These are phyloP conservation scores for Vannuccia rotundouncinata DNA, from an alignment of 2,888 invertebrate genomes.

Conservation along the genomic window DNA sequence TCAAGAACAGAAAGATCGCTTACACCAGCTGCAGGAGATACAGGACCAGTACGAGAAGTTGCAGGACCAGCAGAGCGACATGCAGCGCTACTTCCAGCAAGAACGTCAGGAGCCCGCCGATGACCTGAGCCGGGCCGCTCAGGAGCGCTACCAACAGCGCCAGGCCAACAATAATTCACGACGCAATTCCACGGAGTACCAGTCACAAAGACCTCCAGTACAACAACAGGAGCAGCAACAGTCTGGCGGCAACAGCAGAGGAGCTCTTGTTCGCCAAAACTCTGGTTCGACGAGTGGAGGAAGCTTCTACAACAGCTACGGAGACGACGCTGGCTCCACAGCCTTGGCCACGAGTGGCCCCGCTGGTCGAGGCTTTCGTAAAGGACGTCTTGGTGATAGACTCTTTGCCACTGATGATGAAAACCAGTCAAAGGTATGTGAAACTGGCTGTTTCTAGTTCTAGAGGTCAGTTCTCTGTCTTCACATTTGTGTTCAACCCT, in stretches of 20 bases:
- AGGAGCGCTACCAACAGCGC: background rate
- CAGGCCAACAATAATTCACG: background rate
- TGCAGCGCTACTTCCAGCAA: background rate
- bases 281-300: too few species aligned
- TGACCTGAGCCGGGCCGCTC: background rate
- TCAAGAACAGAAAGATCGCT: background rate
- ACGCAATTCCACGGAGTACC: background rate
- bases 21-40: background rate
- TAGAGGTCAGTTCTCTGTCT: too few species aligned
- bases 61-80: background rate
- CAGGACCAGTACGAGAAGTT: conserved; percentile 4
- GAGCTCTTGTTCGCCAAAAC: too few species aligned
- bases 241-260: too few species aligned
- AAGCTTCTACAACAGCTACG: background rate
- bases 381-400: background rate
- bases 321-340: background rate
- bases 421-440: background rate
- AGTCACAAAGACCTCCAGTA: background rate
- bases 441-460: background rate
- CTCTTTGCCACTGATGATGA: background rate
- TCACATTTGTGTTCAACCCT: background rate
- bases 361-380: background rate
- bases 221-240: background rate
- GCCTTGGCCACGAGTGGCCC: background rate
- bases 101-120: background rate